These are phyloP conservation scores for Cephonodes hylas DNA, from an alignment of 2,888 invertebrate genomes.

Conservation along the genomic window DNA sequence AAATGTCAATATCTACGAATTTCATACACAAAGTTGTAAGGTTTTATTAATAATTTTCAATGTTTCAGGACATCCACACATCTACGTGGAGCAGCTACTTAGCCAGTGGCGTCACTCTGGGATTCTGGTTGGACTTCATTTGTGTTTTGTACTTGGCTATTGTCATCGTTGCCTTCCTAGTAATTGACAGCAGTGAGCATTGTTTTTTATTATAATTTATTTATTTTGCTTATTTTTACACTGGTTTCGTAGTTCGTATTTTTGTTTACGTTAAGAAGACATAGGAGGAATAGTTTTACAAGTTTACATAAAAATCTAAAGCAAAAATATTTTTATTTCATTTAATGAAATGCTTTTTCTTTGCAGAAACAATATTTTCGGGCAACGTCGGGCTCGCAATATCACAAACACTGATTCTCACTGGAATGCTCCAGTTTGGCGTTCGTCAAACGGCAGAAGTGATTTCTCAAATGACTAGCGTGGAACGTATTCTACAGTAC, in stretches of 20 bases:
- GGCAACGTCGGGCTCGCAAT: conserved; percentile 87
- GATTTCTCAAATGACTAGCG: conserved; percentile 86
- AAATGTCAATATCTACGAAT: too few relatives aligned
- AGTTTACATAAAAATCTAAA: too few relatives aligned
- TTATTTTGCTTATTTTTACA: background rate
- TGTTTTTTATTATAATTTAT: background rate
- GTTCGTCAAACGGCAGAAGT: conserved; percentile 86
- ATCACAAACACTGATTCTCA: conserved; percentile 85
- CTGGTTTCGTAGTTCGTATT: too few relatives aligned
- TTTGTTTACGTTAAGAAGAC: too few relatives aligned
- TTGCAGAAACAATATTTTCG: conserved; percentile 72
- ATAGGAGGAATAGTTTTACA: too few relatives aligned
- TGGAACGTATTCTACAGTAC: conserved; percentile 87
- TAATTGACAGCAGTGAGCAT: conserved; percentile 76
- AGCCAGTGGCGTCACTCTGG: conserved; percentile 85
- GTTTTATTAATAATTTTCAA: background rate
- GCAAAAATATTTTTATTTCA: background rate
- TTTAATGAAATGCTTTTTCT: conserved; percentile 11
- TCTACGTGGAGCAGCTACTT: conserved; percentile 87
- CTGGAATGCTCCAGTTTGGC: conserved; percentile 86
- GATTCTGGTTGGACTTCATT: conserved; percentile 88
- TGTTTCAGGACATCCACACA: conserved; percentile 84
- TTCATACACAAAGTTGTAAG: too few relatives aligned
- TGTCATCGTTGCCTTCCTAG: conserved; percentile 85
- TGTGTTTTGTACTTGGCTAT: conserved; percentile 85